Percentiles rank a stretch among this genome's conserved stretches.
phyloP scores from a whole-genome alignment of 2,797 vertebrate genomes.

The Microchirus variegatus region DNA sequence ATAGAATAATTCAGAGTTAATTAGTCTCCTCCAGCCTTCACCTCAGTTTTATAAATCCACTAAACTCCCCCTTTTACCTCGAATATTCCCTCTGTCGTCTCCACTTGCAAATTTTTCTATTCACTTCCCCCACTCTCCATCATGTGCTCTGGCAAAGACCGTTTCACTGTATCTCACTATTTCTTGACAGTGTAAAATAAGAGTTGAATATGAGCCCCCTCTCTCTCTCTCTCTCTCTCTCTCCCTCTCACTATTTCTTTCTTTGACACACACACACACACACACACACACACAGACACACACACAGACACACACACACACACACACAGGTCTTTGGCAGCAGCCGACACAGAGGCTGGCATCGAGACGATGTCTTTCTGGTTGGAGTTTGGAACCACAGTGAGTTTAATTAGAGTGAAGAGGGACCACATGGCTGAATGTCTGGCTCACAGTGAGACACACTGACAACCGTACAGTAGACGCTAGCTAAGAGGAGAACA shows the following conservation, averaged over 20 bases:
- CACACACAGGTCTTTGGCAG: conserved; percentile 53
- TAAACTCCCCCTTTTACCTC: conserved; percentile 45
- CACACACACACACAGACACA: conserved; percentile 27
- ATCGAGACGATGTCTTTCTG: conserved; percentile 54
- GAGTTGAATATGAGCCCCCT: conserved; percentile 59
- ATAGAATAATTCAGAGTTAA: conserved; percentile 77
- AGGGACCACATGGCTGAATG: conserved; percentile 66
- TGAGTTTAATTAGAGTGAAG: conserved; percentile 76
- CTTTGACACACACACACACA: conserved; percentile 22
- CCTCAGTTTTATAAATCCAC: conserved; percentile 58
- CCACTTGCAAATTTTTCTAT: conserved; percentile 39
- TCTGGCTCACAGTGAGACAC: conserved; percentile 31
- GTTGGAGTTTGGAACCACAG: conserved; percentile 66
- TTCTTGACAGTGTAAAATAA: conserved; percentile 55
- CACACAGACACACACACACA: conserved; percentile 26
- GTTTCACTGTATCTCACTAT: conserved; percentile 18
- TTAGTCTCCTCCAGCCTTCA: conserved; percentile 68
- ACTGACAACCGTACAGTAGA: conserved; percentile 38
- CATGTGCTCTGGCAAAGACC: conserved; percentile 47
- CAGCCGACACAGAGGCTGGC: conserved; percentile 65
- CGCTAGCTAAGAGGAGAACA: conserved; percentile 8
- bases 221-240: conserved; percentile 36
- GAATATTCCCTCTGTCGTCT: conserved; percentile 53
- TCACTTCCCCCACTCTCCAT: conserved; percentile 39
- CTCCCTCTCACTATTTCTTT: conserved; percentile 30